Evolutionary conservation across 2,888 invertebrate genomes (phyloP).

Genomic region (Galerucella calmariensis): DNA sequence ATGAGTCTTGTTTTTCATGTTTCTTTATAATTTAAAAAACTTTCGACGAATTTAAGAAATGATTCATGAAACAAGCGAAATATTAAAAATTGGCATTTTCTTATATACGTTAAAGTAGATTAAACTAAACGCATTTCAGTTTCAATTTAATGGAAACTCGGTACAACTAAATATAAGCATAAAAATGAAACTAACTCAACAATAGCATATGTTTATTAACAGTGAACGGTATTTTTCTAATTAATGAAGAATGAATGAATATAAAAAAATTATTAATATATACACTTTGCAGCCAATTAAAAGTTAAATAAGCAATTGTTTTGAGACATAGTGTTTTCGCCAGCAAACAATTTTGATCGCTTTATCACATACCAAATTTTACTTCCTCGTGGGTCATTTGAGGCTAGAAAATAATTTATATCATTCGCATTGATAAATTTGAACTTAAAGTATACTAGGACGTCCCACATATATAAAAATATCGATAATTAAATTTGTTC

Average conservation of each 20-base stretch:
- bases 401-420: slow-evolving; percentile 47
- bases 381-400: slow-evolving; percentile 43
- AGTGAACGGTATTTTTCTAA: slow-evolving; percentile 23
- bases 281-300: slow-evolving; percentile 42
- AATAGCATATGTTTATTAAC: slow-evolving; percentile 27
- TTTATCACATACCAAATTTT: slow-evolving; percentile 52
- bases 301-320: slow-evolving; percentile 37
- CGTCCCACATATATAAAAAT: too few relatives aligned
- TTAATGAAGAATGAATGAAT: slow-evolving; percentile 2
- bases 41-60: too few relatives aligned
- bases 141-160: not conserved
- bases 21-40: too few relatives aligned
- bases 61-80: too few relatives aligned
- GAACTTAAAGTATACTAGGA: too few relatives aligned
- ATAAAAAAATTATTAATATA: slow-evolving; percentile 7
- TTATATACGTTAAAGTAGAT: not conserved
- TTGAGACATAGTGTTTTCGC: slow-evolving; percentile 40
- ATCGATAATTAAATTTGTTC: too few relatives aligned
- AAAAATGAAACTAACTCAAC: slow-evolving; percentile 28
- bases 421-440: not conserved
- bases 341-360: slow-evolving; percentile 40
- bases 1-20: too few relatives aligned
- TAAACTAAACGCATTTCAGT: not conserved
- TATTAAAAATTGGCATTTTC: not conserved
- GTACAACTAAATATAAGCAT: not conserved